Conservation (phyloP, 2,888 invertebrate species). For the Lasioglossum figueresi region DNA sequence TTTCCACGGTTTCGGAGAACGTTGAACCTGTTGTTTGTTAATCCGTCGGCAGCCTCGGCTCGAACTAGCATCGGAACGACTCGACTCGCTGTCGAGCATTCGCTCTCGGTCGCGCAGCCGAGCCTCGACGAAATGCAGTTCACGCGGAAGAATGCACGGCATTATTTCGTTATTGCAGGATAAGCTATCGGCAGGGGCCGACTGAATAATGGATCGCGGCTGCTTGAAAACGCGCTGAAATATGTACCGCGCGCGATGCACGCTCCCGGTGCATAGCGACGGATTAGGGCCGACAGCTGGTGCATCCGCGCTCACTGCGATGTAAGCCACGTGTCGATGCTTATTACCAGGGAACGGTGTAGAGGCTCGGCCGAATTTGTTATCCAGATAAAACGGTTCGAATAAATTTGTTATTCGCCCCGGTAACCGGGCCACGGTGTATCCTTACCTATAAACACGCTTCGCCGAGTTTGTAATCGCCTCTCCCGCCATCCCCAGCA, state of each 20-base stretch:
- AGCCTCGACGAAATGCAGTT: conserved; percentile 25
- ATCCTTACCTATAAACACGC: not conserved
- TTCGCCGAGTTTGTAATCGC: conserved; percentile 8
- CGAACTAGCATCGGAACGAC: conserved; percentile 7
- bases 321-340: conserved; percentile 11
- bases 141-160: conserved; percentile 40
- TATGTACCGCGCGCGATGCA: conserved; percentile 9
- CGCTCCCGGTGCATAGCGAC: not conserved
- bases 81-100: conserved; percentile 52
- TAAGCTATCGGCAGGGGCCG: conserved; percentile 18
- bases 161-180: conserved; percentile 55
- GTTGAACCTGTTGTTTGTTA: not conserved
- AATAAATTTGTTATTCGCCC: conserved; percentile 8
- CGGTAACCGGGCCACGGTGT: not conserved
- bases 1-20: not conserved
- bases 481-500: not conserved
- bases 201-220: conserved; percentile 47
- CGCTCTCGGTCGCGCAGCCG: conserved; percentile 3
- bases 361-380: not conserved
- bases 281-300: conserved; percentile 4
- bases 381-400: not conserved
- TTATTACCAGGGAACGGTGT: not conserved
- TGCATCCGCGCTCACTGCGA: not conserved
- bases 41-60: not conserved
- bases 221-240: conserved; percentile 28